phyloP scores from a whole-genome alignment of 2,797 vertebrate species.

The Mormyrus proboscirostris region DNA sequence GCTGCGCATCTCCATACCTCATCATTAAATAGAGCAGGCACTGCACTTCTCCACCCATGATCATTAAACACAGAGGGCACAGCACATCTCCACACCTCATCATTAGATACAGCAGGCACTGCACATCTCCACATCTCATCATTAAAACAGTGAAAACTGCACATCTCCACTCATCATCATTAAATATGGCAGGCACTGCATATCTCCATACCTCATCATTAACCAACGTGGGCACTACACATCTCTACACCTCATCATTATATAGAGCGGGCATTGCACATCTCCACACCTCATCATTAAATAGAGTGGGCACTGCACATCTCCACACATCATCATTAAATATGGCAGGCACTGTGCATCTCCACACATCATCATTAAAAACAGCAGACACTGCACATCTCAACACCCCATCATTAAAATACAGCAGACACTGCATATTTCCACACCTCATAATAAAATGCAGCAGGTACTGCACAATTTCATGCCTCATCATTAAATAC shows the following conservation, averaged over 20 bases:
- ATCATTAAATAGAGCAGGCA: not conserved
- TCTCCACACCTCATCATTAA: not conserved
- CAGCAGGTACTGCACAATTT: not conserved
- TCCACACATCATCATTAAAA: not conserved
- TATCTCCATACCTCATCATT: not conserved
- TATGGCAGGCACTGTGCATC: too few species aligned
- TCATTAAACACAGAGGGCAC: too few species aligned
- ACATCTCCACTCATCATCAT: too few species aligned
- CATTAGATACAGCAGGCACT: not conserved
- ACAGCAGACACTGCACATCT: not conserved
- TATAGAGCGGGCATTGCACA: accelerated
- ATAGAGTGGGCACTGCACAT: too few species aligned
- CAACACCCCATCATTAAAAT: too few species aligned
- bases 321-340: not conserved
- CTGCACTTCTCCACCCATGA: not conserved
- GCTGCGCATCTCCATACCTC: not conserved
- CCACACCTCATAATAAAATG: not conserved
- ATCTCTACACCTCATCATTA: not conserved
- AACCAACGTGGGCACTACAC: not conserved
- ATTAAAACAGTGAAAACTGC: not conserved
- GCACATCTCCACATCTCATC: not conserved
- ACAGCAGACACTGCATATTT: not conserved
- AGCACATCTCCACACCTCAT: not conserved
- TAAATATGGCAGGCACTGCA: not conserved
- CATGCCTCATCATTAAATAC: not conserved